These are phyloP conservation scores for Lamproptera curius DNA, from an alignment of 2,888 invertebrate genomes.

Conservation along the genomic window DNA sequence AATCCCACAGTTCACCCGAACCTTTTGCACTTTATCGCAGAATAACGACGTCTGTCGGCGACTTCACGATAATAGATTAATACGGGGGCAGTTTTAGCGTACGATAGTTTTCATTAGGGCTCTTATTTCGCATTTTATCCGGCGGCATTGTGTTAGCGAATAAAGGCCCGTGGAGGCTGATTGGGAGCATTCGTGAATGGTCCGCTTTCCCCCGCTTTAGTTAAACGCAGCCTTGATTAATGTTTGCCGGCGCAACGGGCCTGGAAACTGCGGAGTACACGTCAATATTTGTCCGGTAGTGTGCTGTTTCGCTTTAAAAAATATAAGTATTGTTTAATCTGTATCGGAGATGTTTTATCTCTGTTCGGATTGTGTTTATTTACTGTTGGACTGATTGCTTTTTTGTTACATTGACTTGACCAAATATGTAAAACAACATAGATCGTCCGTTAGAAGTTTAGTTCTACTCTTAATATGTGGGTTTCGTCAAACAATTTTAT, in stretches of 20 bases:
- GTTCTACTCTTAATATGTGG: no score
- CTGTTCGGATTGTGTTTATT: no score
- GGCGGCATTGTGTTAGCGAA: conserved; percentile 28
- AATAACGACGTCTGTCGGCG: conserved; percentile 32
- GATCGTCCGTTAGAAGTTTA: no score
- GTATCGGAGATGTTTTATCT: no score
- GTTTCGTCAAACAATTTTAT: no score
- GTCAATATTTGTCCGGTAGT: neutral
- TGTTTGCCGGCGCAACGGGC: conserved; percentile 29
- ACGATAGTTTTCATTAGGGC: conserved; percentile 38
- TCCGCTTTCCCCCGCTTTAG: conserved; percentile 33
- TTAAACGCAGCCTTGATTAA: conserved; percentile 34
- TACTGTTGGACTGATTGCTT: no score
- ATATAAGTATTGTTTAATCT: no score
- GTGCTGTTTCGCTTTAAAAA: no score
- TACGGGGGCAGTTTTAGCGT: conserved; percentile 29
- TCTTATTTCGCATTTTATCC: conserved; percentile 37
- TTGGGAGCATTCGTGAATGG: conserved; percentile 38
- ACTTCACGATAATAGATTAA: conserved; percentile 39
- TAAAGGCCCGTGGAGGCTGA: conserved; percentile 31
- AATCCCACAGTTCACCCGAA: neutral
- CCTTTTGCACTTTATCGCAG: conserved; percentile 26
- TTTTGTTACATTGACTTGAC: no score
- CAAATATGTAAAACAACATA: no score
- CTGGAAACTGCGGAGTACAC: conserved; percentile 26